Base-by-base conservation (phyloP, 2,113 vertebrate genomes). In the Xenus cinereus region DNA sequence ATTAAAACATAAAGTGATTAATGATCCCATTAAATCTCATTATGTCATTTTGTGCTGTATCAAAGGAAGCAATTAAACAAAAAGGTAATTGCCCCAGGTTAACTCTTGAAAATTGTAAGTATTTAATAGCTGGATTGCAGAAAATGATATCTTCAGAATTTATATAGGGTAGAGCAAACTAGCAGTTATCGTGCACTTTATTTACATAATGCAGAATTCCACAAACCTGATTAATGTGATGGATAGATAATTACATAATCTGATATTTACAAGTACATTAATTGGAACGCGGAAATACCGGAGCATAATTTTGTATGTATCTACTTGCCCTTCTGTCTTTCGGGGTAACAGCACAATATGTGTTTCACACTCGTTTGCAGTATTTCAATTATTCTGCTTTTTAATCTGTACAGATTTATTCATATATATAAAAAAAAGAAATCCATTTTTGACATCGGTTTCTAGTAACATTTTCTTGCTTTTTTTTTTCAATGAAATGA, bases 21-120 rank as follows among this genome's bases (percentile, higher is more conserved):
- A 96, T 94, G 90, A 92, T 92, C 45, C 80, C 66, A 92, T 93
- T 96, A 97, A 88, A 90, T 94, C 90, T 96, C 83, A 95, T 95
- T 93, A 93, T 95, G 80, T 63, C 73, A 80, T 91, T 96, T 90
- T 67, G 41, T 64, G 60, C 79, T 90, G 60, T 94, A 92, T 96
- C 83, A 93, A 91, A 96, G 90, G 90, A 95, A 86, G 75, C 82
- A 90, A 92, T 93, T 95, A 93, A 90, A 84, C 64, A 93, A 89
- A 88, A 92, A 94, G 92, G 79, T 96, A 89, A 90, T 92, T 90
- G 90, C 73, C 83, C 51, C 48, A 56, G 85, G 93, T 94, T 94
- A 94, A 81, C 46, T 89, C 73, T 67, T 93, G 78, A 90, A 93
- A 96, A 68, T 54, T 37, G 17, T 54, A 84, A 92, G 85, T 75